Conservation (phyloP, 2,888 invertebrate genomes). For the Troides oblongomaculatus region DNA sequence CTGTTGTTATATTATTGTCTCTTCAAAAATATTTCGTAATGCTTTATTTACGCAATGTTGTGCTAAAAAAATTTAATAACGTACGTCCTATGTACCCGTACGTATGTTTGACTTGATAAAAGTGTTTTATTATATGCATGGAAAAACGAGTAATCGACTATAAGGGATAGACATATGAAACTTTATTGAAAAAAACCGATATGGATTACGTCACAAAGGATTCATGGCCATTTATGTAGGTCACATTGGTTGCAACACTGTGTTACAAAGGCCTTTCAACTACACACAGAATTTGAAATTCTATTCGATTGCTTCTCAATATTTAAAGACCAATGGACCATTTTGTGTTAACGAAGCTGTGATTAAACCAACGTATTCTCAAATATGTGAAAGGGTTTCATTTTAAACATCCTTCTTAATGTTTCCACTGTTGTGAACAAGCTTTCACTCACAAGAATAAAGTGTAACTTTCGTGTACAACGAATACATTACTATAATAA, state of each 20-base stretch:
- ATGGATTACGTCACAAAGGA: not conserved
- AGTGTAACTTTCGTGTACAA: too few relatives aligned
- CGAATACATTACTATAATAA: too few relatives aligned
- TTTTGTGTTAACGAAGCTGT: not conserved
- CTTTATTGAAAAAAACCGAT: not conserved
- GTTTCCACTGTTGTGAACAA: not conserved
- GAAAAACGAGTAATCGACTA: too few relatives aligned
- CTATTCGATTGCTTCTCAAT: not conserved
- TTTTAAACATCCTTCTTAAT: not conserved
- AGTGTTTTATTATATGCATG: too few relatives aligned
- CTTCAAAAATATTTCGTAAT: too few relatives aligned
- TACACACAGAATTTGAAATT: conserved; percentile 11
- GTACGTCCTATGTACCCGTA: too few relatives aligned
- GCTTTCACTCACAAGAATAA: too few relatives aligned
- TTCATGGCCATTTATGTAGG: conserved; percentile 8
- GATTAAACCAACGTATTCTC: not conserved
- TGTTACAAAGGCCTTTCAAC: conserved; percentile 8
- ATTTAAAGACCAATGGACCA: not conserved
- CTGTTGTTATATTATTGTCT: too few relatives aligned
- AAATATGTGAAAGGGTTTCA: not conserved
- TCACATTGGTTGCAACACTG: conserved; percentile 5
- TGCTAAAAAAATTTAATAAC: too few relatives aligned
- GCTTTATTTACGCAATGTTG: too few relatives aligned
- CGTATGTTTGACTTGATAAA: too few relatives aligned
- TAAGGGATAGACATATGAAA: not conserved